Conservation (phyloP, 1,140 invertebrate genomes). For the Anagrus nilaparvatae region DNA sequence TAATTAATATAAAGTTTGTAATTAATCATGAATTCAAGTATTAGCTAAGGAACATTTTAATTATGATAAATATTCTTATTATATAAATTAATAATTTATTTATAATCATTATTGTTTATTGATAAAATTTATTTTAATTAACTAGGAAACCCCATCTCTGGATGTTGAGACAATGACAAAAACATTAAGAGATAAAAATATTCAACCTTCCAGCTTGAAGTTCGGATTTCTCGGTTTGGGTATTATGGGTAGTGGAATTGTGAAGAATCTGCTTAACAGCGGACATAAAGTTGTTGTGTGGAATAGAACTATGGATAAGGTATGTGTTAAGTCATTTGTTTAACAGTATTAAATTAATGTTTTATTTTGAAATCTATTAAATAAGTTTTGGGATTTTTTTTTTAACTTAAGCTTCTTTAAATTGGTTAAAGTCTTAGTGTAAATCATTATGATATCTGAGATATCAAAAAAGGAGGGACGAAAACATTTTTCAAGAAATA, state of each 20-base stretch:
- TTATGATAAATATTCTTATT: no score
- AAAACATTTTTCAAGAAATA: not conserved
- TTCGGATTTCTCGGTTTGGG: conserved; percentile 94
- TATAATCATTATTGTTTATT: not conserved
- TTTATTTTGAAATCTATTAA: not conserved
- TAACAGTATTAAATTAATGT: no score
- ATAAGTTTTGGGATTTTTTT: no score
- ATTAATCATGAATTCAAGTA: no score
- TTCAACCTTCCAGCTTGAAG: conserved; percentile 73
- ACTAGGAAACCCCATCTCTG: conserved; percentile 59
- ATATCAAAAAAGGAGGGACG: not conserved
- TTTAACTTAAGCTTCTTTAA: no score
- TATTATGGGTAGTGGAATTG: conserved; percentile 93
- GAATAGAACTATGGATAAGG: conserved; percentile 88
- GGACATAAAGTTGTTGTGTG: conserved; percentile 89
- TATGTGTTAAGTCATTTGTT: conserved; percentile 43
- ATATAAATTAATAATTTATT: not conserved
- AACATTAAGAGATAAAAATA: conserved; percentile 75
- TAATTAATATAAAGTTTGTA: no score
- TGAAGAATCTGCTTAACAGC: conserved; percentile 89
- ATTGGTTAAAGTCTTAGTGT: no score
- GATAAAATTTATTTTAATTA: conserved; percentile 16
- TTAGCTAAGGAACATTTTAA: no score
- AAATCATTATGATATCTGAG: no score
- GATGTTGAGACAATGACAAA: conserved; percentile 71